Conservation (phyloP, 2,888 invertebrate species). For the Blera fallax region DNA sequence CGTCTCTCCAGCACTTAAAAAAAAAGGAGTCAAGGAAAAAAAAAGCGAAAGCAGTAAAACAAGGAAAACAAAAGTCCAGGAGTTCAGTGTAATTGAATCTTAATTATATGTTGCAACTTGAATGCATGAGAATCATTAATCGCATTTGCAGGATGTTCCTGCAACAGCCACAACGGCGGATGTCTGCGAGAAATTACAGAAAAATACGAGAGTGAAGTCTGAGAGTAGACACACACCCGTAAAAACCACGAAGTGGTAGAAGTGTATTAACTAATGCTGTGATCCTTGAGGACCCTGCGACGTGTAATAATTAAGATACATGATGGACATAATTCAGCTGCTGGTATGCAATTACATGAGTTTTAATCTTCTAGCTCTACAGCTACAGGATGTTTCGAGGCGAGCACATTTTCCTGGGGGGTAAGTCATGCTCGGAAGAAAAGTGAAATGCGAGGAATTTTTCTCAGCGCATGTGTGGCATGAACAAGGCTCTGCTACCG, state of each 20-base stretch:
- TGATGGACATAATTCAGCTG: constrained; percentile 59
- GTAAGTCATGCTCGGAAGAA: constrained; percentile 17
- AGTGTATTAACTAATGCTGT: constrained; percentile 44
- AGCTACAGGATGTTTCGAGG: constrained; percentile 43
- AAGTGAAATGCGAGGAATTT: constrained; percentile 58
- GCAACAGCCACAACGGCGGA: constrained; percentile 41
- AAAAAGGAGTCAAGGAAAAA: constrained; percentile 19
- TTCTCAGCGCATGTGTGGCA: constrained; percentile 2
- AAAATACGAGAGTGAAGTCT: constrained; percentile 34
- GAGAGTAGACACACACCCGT: not conserved
- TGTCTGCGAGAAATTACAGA: constrained; percentile 48
- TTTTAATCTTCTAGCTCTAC: constrained; percentile 33
- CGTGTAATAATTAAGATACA: constrained; percentile 62
- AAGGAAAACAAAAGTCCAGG: constrained; percentile 42
- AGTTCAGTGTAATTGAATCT: constrained; percentile 66
- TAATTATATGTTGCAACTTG: constrained; percentile 64
- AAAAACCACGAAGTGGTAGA: constrained; percentile 7
- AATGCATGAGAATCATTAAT: constrained; percentile 68
- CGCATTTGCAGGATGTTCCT: constrained; percentile 66
- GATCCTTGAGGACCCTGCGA: constrained; percentile 57
- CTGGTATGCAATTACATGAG: constrained; percentile 55
- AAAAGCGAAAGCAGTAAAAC: constrained; percentile 59
- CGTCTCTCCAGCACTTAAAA: not conserved
- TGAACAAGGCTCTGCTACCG: not conserved
- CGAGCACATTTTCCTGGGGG: not conserved